Conservation (phyloP, 2,888 invertebrate genomes). For the Lacanobia wlatinum region DNA sequence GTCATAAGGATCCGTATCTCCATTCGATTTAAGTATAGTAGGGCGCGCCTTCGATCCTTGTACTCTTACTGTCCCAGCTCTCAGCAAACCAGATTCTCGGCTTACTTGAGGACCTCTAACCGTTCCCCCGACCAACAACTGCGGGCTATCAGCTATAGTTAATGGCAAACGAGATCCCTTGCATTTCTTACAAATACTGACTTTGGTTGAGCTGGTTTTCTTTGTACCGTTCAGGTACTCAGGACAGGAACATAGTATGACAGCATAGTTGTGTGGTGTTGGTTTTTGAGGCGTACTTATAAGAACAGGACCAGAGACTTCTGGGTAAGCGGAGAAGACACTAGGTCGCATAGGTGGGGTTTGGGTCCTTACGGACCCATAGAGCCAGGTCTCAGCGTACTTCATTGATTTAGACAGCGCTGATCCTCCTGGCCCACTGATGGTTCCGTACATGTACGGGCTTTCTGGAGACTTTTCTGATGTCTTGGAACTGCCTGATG, state of each 20-base stretch:
- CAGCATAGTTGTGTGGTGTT: slow-evolving; percentile 92
- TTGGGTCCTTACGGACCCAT: slow-evolving; percentile 93
- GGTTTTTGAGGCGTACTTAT: slow-evolving; percentile 90
- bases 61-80: slow-evolving; percentile 92
- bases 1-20: slow-evolving; percentile 94
- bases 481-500: slow-evolving; percentile 85
- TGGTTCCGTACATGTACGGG: slow-evolving; percentile 88
- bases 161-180: slow-evolving; percentile 95
- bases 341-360: slow-evolving; percentile 87
- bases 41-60: slow-evolving; percentile 91
- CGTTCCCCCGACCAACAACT: slow-evolving; percentile 91
- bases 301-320: slow-evolving; percentile 86
- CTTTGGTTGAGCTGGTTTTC: slow-evolving; percentile 93
- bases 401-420: slow-evolving; percentile 96
- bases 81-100: slow-evolving; percentile 86
- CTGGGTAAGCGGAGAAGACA: slow-evolving; percentile 88
- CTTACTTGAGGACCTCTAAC: slow-evolving; percentile 90
- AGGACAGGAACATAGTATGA: slow-evolving; percentile 95
- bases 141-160: slow-evolving; percentile 91
- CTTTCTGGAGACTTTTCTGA: slow-evolving; percentile 88
- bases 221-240: slow-evolving; percentile 95
- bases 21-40: slow-evolving; percentile 92
- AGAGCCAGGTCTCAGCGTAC: slow-evolving; percentile 96
- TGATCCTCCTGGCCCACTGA: slow-evolving; percentile 92
- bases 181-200: slow-evolving; percentile 95